Conservation (phyloP, 1,140 invertebrate species). For the Drosophila littoralis region DNA sequence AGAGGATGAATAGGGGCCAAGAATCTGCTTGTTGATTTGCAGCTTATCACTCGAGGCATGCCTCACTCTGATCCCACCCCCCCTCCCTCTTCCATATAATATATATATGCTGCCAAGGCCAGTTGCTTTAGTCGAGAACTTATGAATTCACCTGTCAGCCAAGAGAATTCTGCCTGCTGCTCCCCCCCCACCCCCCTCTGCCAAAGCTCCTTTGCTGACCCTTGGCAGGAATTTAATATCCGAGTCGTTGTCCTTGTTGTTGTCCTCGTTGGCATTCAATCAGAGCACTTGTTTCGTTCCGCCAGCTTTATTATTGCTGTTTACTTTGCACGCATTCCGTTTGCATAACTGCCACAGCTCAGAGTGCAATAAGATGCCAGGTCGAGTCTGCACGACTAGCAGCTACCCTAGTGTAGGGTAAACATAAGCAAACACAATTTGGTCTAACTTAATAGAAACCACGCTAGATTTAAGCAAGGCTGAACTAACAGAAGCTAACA, state of each 20-base stretch:
- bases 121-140: slow-evolving; percentile 49
- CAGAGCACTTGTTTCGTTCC: slow-evolving; percentile 28
- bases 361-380: slow-evolving; percentile 6
- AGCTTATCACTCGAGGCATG: not conserved
- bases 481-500: too few species aligned
- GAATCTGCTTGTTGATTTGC: too few species aligned
- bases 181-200: not conserved
- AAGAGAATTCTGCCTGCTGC: not conserved
- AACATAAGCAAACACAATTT: too few species aligned
- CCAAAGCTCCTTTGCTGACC: slow-evolving; percentile 33
- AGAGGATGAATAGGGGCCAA: too few species aligned
- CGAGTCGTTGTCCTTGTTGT: slow-evolving; percentile 7
- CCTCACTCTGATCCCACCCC: too few species aligned
- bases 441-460: too few species aligned
- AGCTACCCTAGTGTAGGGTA: not conserved
- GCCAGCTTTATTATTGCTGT: slow-evolving; percentile 38
- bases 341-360: slow-evolving; percentile 20
- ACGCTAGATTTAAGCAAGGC: too few species aligned
- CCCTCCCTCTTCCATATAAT: not conserved
- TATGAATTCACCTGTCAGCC: slow-evolving; percentile 38
- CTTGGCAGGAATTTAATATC: slow-evolving; percentile 51
- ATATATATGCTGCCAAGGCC: slow-evolving; percentile 20
- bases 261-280: slow-evolving; percentile 29
- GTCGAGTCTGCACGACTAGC: not conserved
- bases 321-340: slow-evolving; percentile 44